Conservation (phyloP, 2,797 vertebrate genomes). For the Champsocephalus esox region DNA sequence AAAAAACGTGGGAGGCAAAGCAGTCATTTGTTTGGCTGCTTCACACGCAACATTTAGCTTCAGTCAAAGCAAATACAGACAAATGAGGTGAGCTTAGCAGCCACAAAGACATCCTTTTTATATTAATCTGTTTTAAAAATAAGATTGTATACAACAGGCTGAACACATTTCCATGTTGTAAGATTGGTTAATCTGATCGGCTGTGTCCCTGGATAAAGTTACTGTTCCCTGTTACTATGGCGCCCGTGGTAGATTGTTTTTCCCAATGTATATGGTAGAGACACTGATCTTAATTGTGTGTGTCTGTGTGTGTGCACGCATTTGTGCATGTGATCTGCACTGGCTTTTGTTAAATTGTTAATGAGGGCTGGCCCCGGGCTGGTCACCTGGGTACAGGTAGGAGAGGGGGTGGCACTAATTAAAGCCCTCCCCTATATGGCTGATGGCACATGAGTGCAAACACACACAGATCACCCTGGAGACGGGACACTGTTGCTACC, state of each 20-base stretch:
- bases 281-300: constrained; percentile 42
- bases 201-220: constrained; percentile 41
- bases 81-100: constrained; percentile 44
- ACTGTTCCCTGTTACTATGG: constrained; percentile 64
- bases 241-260: constrained; percentile 67
- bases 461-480: constrained; percentile 39
- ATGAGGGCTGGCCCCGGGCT: constrained; percentile 64
- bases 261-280: constrained; percentile 45
- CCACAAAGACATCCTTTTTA: neutral
- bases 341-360: constrained; percentile 75
- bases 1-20: constrained; percentile 6
- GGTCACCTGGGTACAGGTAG: constrained; percentile 68
- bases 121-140: too few relatives aligned
- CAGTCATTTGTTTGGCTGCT: constrained; percentile 29
- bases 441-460: constrained; percentile 19
- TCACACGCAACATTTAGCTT: constrained; percentile 34
- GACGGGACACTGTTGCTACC: constrained; percentile 15
- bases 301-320: constrained; percentile 18
- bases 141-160: neutral
- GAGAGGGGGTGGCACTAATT: constrained; percentile 62
- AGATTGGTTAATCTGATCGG: constrained; percentile 42
- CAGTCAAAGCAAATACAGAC: constrained; percentile 61
- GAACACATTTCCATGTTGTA: neutral
- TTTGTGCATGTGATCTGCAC: constrained; percentile 39
- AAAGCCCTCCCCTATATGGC: constrained; percentile 48